phyloP scores from a whole-genome alignment of 2,797 vertebrate species.

The Staurois parvus region DNA sequence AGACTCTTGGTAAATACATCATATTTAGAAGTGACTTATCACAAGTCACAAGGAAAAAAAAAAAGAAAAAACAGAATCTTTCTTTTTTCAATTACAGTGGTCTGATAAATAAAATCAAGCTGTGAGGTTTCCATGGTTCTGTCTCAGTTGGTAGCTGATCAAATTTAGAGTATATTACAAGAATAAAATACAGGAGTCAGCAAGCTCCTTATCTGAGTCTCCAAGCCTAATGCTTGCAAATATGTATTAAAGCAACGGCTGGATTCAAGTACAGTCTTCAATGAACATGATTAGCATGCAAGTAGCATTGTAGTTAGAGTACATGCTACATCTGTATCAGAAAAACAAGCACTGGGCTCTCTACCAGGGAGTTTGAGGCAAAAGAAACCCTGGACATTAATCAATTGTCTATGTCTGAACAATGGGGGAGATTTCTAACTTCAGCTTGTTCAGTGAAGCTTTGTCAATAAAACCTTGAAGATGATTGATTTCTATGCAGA shows the following conservation, averaged over 20 bases:
- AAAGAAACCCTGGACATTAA: neutral
- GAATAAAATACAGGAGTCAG: conserved; percentile 50
- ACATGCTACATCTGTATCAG: neutral
- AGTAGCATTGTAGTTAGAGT: neutral
- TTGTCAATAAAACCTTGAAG: too few species aligned
- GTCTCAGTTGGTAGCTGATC: conserved; percentile 55
- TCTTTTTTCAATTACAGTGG: conserved; percentile 44
- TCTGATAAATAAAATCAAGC: conserved; percentile 56
- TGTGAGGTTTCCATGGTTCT: conserved; percentile 61
- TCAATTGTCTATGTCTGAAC: too few species aligned
- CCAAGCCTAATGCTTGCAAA: conserved; percentile 2
- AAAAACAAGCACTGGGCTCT: neutral
- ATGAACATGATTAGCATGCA: conserved; percentile 10
- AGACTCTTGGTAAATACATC: neutral
- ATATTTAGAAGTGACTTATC: conserved; percentile 15
- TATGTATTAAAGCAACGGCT: conserved; percentile 9
- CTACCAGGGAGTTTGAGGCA: too few species aligned
- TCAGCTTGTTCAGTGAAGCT: too few species aligned
- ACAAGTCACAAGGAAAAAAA: conserved; percentile 13
- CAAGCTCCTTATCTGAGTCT: conserved; percentile 36
- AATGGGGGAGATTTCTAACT: too few species aligned
- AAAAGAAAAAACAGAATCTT: neutral
- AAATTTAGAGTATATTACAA: conserved; percentile 57
- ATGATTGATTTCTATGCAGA: too few species aligned
- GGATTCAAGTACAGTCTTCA: conserved; percentile 22